phyloP scores from a whole-genome alignment of 2,888 invertebrate genomes.

The Stenodema calcarata region DNA sequence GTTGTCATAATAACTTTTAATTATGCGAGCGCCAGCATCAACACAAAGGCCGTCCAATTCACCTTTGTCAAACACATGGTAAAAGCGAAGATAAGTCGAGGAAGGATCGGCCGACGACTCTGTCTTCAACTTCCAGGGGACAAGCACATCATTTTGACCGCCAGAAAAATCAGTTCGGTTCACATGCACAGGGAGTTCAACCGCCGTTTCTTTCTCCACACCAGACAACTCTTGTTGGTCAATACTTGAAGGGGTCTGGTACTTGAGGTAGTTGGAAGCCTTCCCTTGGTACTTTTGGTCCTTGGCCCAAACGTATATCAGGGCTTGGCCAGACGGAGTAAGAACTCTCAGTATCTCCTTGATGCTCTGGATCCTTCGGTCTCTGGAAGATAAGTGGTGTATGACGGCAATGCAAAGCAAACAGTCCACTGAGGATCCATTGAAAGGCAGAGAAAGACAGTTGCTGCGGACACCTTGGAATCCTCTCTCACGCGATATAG shows the following conservation, averaged over 20 bases:
- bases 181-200: constrained; percentile 78
- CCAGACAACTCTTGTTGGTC: neutral
- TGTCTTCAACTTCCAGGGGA: constrained; percentile 88
- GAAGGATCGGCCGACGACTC: constrained; percentile 58
- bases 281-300: constrained; percentile 70
- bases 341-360: constrained; percentile 78
- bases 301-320: constrained; percentile 97
- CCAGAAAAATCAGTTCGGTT: constrained; percentile 84
- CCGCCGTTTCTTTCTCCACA: constrained; percentile 44
- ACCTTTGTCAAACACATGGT: constrained; percentile 89
- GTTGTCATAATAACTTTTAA: constrained; percentile 86
- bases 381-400: constrained; percentile 88
- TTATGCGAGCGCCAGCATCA: constrained; percentile 65
- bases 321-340: constrained; percentile 71
- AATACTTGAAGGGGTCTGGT: neutral
- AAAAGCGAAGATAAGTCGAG: constrained; percentile 76
- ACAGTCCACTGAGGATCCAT: constrained; percentile 74
- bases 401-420: constrained; percentile 94
- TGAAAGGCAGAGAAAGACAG: constrained; percentile 76
- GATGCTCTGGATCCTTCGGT: constrained; percentile 77
- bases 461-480: constrained; percentile 79
- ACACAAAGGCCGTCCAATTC: constrained; percentile 76
- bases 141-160: constrained; percentile 86
- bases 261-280: constrained; percentile 60
- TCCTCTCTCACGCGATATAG: constrained; percentile 69